phyloP scores from a whole-genome alignment of 2,797 vertebrate species.

The Dipus sagitta region DNA sequence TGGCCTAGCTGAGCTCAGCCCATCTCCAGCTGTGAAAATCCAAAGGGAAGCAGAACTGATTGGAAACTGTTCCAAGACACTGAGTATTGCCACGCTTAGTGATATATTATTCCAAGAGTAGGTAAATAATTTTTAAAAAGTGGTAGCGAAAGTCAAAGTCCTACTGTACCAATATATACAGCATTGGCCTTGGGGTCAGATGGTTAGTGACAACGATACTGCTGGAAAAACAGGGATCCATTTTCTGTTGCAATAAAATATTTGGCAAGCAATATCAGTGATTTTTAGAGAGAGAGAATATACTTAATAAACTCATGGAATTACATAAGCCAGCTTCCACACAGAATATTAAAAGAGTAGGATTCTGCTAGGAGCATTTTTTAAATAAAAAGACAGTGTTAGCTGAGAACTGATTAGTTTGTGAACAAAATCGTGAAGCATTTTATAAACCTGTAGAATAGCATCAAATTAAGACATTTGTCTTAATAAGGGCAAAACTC shows the following conservation, averaged over 20 bases:
- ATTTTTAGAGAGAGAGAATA: neutral
- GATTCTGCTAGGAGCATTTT: neutral
- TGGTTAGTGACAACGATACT: neutral
- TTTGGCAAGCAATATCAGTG: neutral
- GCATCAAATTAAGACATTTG: neutral
- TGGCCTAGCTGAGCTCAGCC: neutral
- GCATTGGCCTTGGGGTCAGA: neutral
- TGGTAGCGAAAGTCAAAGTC: neutral
- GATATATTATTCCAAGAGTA: neutral
- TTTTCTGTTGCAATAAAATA: neutral
- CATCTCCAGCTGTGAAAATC: neutral
- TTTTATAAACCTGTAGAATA: neutral
- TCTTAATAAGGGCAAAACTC: neutral
- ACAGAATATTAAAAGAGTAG: neutral
- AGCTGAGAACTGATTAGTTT: neutral
- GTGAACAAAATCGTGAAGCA: conserved; percentile 7
- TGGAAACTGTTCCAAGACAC: neutral
- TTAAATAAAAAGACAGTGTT: neutral
- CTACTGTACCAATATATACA: neutral
- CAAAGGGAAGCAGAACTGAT: neutral
- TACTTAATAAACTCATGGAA: neutral
- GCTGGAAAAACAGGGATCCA: neutral
- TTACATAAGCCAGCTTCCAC: neutral
- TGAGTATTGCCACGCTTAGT: neutral
- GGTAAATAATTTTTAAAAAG: neutral